Evolutionary conservation across 2,113 vertebrate species (phyloP).

Genomic region (Lasiurus cinereus): DNA sequence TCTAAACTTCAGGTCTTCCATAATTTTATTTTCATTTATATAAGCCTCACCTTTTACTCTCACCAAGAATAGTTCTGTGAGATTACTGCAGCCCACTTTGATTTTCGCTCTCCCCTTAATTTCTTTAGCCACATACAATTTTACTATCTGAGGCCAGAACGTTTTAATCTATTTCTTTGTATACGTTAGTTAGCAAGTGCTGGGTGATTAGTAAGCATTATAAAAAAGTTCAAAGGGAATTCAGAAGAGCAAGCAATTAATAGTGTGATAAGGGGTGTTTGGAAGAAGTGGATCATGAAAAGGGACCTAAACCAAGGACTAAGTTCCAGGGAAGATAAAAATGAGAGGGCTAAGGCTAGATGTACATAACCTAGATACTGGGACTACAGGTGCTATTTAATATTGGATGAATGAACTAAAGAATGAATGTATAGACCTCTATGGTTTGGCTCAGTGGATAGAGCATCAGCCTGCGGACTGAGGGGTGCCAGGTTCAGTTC

Average conservation of each 20-base stretch:
- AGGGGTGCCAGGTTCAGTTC: no score
- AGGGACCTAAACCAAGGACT: not conserved
- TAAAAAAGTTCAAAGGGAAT: conserved; percentile 46
- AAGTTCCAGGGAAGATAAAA: not conserved
- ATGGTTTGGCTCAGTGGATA: no score
- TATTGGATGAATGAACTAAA: not conserved
- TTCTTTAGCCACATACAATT: not conserved
- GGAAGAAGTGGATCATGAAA: not conserved
- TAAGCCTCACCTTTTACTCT: not conserved
- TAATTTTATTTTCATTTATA: conserved; percentile 1
- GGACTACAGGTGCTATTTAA: not conserved
- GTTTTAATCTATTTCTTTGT: conserved; percentile 25
- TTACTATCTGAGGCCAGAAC: conserved; percentile 23
- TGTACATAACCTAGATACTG: not conserved
- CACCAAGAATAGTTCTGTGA: not conserved
- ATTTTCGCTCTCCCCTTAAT: not conserved
- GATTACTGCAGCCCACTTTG: not conserved
- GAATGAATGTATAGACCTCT: not conserved
- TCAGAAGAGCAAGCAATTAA: not conserved
- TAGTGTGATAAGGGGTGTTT: not conserved
- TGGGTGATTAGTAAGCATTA: conserved; percentile 13
- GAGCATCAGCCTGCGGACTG: no score
- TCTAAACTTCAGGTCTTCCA: conserved; percentile 3
- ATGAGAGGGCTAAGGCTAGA: not conserved
- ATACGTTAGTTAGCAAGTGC: not conserved